Evolutionary conservation across 2,113 vertebrate species (phyloP), one percentile per base, ranked within the genome.

Genomic region (Bubalus kerabau): DNA sequence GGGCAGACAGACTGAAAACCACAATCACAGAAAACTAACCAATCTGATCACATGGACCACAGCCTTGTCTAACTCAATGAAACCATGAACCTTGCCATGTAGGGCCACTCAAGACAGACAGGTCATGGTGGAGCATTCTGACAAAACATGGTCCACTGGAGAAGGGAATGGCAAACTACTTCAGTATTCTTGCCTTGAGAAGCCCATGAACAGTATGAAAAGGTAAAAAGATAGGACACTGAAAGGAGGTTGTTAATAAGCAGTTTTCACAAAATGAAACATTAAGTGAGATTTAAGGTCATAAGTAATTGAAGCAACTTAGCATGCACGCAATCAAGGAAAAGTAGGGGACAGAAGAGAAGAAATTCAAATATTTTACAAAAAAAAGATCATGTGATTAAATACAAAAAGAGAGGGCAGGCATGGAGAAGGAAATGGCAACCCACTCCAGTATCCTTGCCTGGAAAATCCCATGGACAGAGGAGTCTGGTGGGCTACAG

Each of bases 191-290:
- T 71, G 67, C n/a, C 67, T 71, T 23, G 67, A 12, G 67, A 71
- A 71, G 19, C 67, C 67, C 19, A 71, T 23, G 19, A 71, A 71
- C n/a, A 40, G 67, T 71, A 40, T 71, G n/a, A 71, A 71, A 23
- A 40, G 67, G 67, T n/a, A 71, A 71, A 71, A 71, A 40, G 67
- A 71, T 23, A 40, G 36, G n/a, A 71, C 67, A 71, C n/a, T 71
- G n/a, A 71, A 71, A 71, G 67, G n/a, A 71, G 21, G 19, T 32
- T 84, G n/a, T 1, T 95, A 26, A 89, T 74, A 19, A 96, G 54
- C 46, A 92, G 19, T 80, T 87, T 83, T 94, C 80, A 91, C 54
- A 96, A 95, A 85, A 87, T 71, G 6, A 97, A 46, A 43, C 59
- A 17, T 17, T 32, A 94, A 78, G n/a, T 87, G 30, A 88, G 48